Conservation (phyloP, 2,888 invertebrate genomes). For the Hydriomena furcata region DNA sequence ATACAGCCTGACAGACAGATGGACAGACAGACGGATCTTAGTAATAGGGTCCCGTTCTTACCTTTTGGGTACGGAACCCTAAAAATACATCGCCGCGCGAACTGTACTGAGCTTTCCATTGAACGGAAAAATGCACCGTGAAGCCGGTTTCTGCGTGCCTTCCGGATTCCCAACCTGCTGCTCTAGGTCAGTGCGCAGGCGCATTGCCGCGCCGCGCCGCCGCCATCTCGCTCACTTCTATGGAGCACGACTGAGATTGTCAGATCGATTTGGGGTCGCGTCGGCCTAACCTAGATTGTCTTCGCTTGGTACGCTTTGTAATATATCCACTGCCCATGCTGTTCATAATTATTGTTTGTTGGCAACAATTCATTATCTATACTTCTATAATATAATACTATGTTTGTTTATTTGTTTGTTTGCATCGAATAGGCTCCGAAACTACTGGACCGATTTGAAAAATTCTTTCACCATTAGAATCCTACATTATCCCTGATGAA, state of each 20-base stretch:
- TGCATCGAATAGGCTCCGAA: no score
- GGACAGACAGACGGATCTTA: no score
- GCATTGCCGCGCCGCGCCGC: no score
- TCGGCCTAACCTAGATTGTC: constrained; percentile 80
- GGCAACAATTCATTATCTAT: constrained; percentile 8
- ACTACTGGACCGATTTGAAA: no score
- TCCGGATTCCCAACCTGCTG: constrained; percentile 83
- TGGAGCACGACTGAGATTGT: constrained; percentile 58
- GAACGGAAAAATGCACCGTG: constrained; percentile 79
- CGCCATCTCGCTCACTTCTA: constrained; percentile 63
- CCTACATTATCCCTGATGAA: no score
- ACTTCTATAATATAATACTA: no score
- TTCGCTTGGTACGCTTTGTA: constrained; percentile 66
- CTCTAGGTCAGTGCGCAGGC: constrained; percentile 71
- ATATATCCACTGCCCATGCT: constrained; percentile 45
- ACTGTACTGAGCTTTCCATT: constrained; percentile 76
- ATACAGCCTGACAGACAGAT: no score
- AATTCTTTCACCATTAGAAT: no score
- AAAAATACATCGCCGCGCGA: constrained; percentile 53
- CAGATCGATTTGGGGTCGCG: constrained; percentile 77
- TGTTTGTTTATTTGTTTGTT: no score
- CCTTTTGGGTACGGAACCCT: no score
- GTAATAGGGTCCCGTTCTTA: no score
- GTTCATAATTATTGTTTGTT: no score
- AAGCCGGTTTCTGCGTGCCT: constrained; percentile 79